Base-by-base conservation (phyloP, 2,888 invertebrate genomes). In the Andrena chrysosceles region DNA sequence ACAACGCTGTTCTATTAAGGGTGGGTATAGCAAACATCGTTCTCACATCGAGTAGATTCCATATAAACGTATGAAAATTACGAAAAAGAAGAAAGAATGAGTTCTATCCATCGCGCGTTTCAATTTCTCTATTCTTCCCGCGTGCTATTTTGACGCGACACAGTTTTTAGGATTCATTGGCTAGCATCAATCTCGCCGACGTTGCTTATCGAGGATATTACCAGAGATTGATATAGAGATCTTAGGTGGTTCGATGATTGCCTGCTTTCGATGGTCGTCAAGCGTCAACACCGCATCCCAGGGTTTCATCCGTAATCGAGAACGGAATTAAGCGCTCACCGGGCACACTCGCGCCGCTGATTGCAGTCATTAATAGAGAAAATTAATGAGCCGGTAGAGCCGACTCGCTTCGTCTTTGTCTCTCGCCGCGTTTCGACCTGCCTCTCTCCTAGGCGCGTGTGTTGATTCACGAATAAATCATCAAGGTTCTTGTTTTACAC, bases 351-450 rank as follows among this genome's bases (percentile, higher is more conserved):
- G 79, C 79, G 72, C 79, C 77, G 85, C 69, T 89, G 89, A 87
- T 85, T 85, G 88, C 85, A 69, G 85, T 87, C 89, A 89, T 88
- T 88, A 88, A 88, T 89, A 89, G 88, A 84, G 84, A 83, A 89
- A 87, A 88, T 88, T 88, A 88, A 88, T 88, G 87, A 89, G 85
- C 77, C 83, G 62, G 80, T 69, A 72, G 79, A 77, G 63, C 69
- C 75, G 79, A 79, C 82, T 81, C 85, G 83, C 84, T 84, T 83
- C 82, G 80, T 88, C 88, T 88, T 88, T 82, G 88, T 88, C 87
- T 80, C 60, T 69, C 77, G 60, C 33, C 60, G 56, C 56, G 75
- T 87, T 85, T 83, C 85, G 82, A 85, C 83, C 79, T 31, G 75
- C 68, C 82, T 87, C 81, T 78, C 81, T 69, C 48, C 85, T 77